Evolutionary conservation across 2,797 vertebrate species (phyloP), one percentile per base, ranked within the genome.

Genomic region (Phoebastria nigripes): DNA sequence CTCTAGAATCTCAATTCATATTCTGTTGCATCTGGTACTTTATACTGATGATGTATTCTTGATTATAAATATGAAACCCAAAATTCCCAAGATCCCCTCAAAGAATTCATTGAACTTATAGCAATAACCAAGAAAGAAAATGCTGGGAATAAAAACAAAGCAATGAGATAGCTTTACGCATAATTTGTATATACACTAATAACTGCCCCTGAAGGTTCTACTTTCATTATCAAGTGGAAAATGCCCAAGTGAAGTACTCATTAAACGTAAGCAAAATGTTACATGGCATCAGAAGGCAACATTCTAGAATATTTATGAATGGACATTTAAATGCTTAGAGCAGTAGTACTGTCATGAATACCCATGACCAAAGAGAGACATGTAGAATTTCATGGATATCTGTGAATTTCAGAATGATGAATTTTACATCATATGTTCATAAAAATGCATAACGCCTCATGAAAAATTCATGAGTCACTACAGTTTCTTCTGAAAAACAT

Each of bases 151-250:
- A 73, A 85, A 94, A 90, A 14, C 44, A 90, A 95, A 90, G 44
- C 58, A 66, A 90, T 18, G n/a, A 82, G 39, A 83, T 81, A 66
- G 66, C 83, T 82, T 73, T 77, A 79, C 46, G 25, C 15, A 49
- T 62, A 62, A 91, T 76, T 91, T 83, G 82, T 82, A 61, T 19
- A 83, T 51, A 62, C 10, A 80, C 10, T 72, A 90, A n/a, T 73
- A 91, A 69, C 76, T 49, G 58, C 67, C 61, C 65, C 91, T 82
- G 71, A 96, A 84, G 66, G 44, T 82, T 93, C 55, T 89, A 8
- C 37, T 95, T 95, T 92, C 80, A 89, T 92, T 92, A 92, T 95
- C 62, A 89, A 94, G 91, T 87, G 73, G 86, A 92, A 95, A 95
- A 82, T 49, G n/a, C 52, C 63, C 61, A 89, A 93, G 58, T 91